A percentile compares a stretch with the other conserved stretches of the same genome.
Evolutionary conservation across 2,888 invertebrate genomes (phyloP).

Genomic region (Odontothrips loti): DNA sequence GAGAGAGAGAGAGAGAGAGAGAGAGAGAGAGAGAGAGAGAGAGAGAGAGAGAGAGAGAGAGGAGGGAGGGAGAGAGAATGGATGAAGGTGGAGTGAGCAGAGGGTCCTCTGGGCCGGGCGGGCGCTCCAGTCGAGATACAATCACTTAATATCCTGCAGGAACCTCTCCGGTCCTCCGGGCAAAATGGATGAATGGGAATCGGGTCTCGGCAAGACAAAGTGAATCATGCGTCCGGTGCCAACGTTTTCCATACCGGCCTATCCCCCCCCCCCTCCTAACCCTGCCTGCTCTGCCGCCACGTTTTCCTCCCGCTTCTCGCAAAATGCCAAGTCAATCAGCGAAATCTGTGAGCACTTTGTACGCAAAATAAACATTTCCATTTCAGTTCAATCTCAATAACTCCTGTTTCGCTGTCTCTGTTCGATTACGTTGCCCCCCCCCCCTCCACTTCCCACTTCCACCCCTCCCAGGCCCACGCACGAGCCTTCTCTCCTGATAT

Average conservation of each 20-base stretch:
- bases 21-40: no score
- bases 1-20: no score
- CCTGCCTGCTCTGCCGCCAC: not conserved
- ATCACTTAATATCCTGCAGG: conserved; percentile 24
- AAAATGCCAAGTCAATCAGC: not conserved
- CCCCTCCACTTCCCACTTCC: no score
- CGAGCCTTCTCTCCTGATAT: no score
- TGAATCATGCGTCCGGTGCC: not conserved
- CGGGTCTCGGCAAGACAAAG: not conserved
- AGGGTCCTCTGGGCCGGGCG: not conserved
- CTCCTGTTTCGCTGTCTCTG: not conserved
- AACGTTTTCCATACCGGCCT: not conserved
- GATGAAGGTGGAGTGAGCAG: no score
- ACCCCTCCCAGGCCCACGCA: no score
- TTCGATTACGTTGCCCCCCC: not conserved
- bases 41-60: no score
- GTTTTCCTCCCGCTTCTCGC: not conserved
- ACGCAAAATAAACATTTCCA: conserved; percentile 21
- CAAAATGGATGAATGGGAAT: conserved; percentile 7
- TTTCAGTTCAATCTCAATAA: conserved; percentile 7
- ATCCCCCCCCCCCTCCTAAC: not conserved
- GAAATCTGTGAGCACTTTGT: conserved; percentile 9
- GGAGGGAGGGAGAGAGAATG: no score
- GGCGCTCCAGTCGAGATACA: not conserved
- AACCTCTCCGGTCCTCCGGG: not conserved